These are phyloP conservation scores for Falco novaeseelandiae DNA, from an alignment of 2,797 vertebrate genomes.

Conservation along the genomic window DNA sequence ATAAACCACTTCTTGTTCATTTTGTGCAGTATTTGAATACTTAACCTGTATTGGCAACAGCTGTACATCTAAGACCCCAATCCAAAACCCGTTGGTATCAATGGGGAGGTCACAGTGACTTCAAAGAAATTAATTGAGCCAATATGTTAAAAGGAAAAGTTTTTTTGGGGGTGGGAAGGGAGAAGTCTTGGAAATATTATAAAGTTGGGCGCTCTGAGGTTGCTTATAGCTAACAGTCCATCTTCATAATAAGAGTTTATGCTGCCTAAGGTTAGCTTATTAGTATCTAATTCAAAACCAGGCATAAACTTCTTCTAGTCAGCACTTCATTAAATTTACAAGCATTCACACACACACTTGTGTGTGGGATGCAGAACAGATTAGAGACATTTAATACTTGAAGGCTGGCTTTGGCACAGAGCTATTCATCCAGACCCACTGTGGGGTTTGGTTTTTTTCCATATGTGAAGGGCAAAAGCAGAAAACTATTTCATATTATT, in stretches of 20 bases:
- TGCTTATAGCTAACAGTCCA: background rate
- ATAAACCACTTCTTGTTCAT: background rate
- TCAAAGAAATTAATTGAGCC: background rate
- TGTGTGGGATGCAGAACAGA: background rate
- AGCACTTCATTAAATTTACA: conserved; percentile 32
- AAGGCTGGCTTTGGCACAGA: background rate
- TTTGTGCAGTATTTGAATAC: background rate
- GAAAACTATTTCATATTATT: background rate
- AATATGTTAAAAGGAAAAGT: background rate
- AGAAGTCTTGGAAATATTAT: background rate
- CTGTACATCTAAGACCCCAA: background rate
- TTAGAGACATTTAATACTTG: background rate
- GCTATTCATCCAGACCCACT: background rate
- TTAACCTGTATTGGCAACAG: background rate
- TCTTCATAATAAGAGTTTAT: background rate
- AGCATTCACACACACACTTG: background rate
- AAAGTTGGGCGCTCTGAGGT: background rate
- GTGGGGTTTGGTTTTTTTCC: background rate
- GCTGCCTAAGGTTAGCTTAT: background rate
- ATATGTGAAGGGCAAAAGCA: background rate
- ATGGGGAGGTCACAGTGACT: background rate
- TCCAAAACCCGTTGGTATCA: background rate
- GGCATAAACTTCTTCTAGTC: conserved; percentile 7
- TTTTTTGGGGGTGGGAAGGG: too few relatives aligned
- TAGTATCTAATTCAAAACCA: background rate